phyloP scores from a whole-genome alignment of 2,797 vertebrate species.

The Acrossocheilus wenchowensis region DNA sequence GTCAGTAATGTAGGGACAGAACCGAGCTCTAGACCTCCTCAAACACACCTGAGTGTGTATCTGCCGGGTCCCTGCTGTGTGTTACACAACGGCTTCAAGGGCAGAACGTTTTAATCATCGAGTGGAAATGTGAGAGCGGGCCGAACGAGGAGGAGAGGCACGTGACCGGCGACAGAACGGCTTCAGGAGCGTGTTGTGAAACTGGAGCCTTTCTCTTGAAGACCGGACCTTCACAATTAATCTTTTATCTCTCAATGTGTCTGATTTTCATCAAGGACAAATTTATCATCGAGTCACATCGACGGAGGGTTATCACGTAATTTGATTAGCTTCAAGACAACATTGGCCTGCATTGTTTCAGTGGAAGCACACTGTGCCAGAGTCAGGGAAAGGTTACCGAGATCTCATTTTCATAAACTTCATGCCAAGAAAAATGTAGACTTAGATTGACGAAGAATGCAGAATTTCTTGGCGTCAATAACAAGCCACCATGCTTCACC shows the following conservation, averaged over 20 bases:
- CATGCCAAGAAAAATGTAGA: background rate
- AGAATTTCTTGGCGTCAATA: background rate
- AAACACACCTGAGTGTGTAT: conserved; percentile 13
- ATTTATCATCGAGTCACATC: conserved; percentile 66
- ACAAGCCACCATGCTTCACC: background rate
- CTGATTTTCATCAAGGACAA: conserved; percentile 78
- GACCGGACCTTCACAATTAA: conserved; percentile 63
- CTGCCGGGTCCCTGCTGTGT: conserved; percentile 20
- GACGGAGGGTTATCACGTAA: conserved; percentile 27
- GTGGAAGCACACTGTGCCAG: conserved; percentile 16
- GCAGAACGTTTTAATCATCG: conserved; percentile 70
- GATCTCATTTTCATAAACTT: background rate
- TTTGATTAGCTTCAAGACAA: conserved; percentile 46
- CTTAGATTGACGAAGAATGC: background rate
- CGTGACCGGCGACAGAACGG: conserved; percentile 71
- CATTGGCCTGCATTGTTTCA: conserved; percentile 28
- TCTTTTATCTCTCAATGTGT: conserved; percentile 66
- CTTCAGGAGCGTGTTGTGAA: conserved; percentile 64
- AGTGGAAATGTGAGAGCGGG: conserved; percentile 70
- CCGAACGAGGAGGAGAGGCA: conserved; percentile 70
- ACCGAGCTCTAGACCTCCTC: conserved; percentile 13
- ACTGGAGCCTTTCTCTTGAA: conserved; percentile 62
- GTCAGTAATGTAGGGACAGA: background rate
- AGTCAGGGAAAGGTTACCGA: background rate
- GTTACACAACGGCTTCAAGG: conserved; percentile 66